These are phyloP conservation scores for Rhodinocichla rosea DNA, from an alignment of 2,113 vertebrate species.

Conservation along the genomic window DNA sequence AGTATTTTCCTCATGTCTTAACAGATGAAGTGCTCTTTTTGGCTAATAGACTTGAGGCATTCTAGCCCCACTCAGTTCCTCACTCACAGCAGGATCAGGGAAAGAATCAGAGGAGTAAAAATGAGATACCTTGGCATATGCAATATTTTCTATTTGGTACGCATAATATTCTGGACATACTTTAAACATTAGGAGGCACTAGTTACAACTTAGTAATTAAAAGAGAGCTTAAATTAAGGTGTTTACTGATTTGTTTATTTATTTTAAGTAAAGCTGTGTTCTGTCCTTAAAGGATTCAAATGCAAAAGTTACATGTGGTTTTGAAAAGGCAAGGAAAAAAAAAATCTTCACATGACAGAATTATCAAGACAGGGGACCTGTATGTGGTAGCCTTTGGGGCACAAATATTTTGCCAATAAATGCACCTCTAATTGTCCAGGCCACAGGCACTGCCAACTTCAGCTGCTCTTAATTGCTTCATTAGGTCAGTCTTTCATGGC, in stretches of 20 bases:
- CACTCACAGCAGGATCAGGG: neutral
- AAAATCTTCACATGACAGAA: neutral
- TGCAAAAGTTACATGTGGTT: neutral
- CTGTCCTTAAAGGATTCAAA: neutral
- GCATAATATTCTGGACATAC: neutral
- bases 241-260: neutral
- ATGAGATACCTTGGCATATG: neutral
- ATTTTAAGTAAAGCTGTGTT: neutral
- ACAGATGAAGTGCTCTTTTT: neutral
- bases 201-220: neutral
- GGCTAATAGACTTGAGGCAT: neutral
- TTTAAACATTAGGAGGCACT: neutral
- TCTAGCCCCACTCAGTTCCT: neutral
- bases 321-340: neutral
- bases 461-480: neutral
- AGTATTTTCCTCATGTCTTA: neutral
- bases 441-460: neutral
- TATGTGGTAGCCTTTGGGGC: neutral
- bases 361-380: neutral
- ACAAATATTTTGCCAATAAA: constrained; percentile 27
- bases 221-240: neutral
- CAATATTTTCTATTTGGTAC: neutral
- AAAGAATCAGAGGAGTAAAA: neutral
- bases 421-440: neutral
- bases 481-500: neutral